Conservation (phyloP, 2,888 invertebrate species). For the Dryadula phaetusa region DNA sequence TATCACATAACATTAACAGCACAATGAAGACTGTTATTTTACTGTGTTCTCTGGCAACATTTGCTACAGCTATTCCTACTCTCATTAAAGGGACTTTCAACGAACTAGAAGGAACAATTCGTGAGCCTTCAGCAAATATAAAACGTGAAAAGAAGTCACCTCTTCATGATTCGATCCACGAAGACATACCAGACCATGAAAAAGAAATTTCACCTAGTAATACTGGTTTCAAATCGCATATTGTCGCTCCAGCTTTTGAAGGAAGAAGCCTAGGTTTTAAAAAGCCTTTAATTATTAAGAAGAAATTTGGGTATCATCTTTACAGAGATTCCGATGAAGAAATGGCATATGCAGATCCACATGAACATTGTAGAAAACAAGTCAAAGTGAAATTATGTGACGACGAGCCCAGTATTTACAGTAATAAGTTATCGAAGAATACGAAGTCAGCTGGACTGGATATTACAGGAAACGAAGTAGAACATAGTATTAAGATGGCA, state of each 20-base stretch:
- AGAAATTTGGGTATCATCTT: constrained; percentile 64
- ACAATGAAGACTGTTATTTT: constrained; percentile 74
- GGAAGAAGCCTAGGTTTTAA: constrained; percentile 57
- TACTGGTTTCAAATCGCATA: constrained; percentile 22
- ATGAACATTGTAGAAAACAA: constrained; percentile 66
- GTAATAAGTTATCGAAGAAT: constrained; percentile 49
- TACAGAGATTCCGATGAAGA: constrained; percentile 73
- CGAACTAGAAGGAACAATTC: constrained; percentile 43
- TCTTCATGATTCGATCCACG: constrained; percentile 47
- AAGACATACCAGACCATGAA: constrained; percentile 30
- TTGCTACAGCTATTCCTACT: constrained; percentile 66
- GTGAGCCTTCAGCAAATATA: constrained; percentile 47
- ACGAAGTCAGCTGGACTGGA: constrained; percentile 50
- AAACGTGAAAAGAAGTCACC: constrained; percentile 63
- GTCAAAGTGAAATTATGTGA: constrained; percentile 72
- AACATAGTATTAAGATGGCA: constrained; percentile 69
- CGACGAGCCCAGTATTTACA: constrained; percentile 53
- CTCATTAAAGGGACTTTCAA: constrained; percentile 53
- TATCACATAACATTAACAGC: constrained; percentile 61
- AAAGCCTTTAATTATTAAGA: constrained; percentile 69
- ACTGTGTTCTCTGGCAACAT: constrained; percentile 63
- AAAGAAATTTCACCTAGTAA: constrained; percentile 29
- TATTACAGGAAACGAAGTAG: constrained; percentile 62
- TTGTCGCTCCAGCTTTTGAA: constrained; percentile 45
- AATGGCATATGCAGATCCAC: constrained; percentile 59